Evolutionary conservation across 2,797 vertebrate genomes (phyloP), one percentile per base, ranked within the genome.

Genomic region (Muraenolepis orangiensis): DNA sequence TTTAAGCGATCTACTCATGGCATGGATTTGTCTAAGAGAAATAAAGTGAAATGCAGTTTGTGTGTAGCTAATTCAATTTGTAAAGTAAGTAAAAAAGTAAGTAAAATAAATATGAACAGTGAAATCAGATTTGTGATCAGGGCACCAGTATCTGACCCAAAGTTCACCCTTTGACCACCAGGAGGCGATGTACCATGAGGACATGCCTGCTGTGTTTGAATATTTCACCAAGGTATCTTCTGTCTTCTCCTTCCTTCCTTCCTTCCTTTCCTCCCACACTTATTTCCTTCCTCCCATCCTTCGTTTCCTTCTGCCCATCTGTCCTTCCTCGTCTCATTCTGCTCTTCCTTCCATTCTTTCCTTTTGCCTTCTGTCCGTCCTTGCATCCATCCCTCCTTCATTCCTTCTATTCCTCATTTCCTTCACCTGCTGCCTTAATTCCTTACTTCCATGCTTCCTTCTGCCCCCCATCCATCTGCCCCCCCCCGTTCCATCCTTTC

Each of bases 141-240:
- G 74, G 77, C 77, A 74, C 40, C 28, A 16, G 72, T 78, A 78
- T 86, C 85, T 88, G 80, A 88, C 78, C 80, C 75, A 57, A 28
- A 78, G 81, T 83, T 73, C 81, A 78, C 72, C 76, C 80, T 88
- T 80, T 85, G 51, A 20, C 69, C 88, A 90, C 86, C 90, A 92
- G 91, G 91, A 92, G 89, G 90, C 88, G 88, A 90, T 92, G 91
- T 91, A 80, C 80, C 83, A 89, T 85, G 89, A 92, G 46, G 90
- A 92, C 84, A 90, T 91, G 90, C 89, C 90, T 81, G 90, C 88
- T 85, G 89, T 92, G 87, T 92, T 91, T 85, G 88, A 92, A 90
- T 91, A 92, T 87, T 91, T 92, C 78, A 91, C 91, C 51, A 86
- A 90, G 90, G 90, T 92, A 91, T 89, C 87, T 79, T 86, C 79